Evolutionary conservation across 2,113 vertebrate genomes (phyloP).

Genomic region (Thamnaconus septentrionalis): DNA sequence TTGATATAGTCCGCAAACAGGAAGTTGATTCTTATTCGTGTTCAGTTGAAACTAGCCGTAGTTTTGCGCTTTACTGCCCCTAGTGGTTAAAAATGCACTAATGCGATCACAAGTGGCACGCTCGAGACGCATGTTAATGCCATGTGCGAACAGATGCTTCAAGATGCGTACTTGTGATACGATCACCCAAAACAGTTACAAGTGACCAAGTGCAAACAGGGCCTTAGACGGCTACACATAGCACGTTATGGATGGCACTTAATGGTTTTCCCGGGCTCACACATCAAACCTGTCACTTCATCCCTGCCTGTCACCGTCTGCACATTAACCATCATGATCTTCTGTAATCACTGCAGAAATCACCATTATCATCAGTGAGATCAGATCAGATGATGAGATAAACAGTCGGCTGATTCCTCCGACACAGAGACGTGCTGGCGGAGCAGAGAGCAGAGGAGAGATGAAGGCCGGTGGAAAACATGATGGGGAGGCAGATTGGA

Average conservation of each 20-base stretch:
- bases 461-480: conserved; percentile 23
- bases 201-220: too few relatives aligned
- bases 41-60: too few relatives aligned
- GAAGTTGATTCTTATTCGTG: too few relatives aligned
- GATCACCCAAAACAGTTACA: too few relatives aligned
- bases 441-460: conserved; percentile 50
- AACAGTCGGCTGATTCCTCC: conserved; percentile 50
- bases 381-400: conserved; percentile 49
- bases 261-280: conserved; percentile 19
- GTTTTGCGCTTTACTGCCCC: too few relatives aligned
- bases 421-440: conserved; percentile 32
- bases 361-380: conserved; percentile 49
- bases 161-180: too few relatives aligned
- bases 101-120: too few relatives aligned
- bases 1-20: too few relatives aligned
- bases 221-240: too few relatives aligned
- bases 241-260: neutral
- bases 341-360: conserved; percentile 48
- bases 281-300: conserved; percentile 28
- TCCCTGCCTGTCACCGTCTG: conserved; percentile 34
- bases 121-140: too few relatives aligned
- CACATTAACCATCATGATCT: conserved; percentile 46
- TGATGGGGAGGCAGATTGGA: conserved; percentile 37
- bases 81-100: too few relatives aligned
- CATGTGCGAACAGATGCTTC: too few relatives aligned